Evolutionary conservation across 2,888 invertebrate genomes (phyloP), one percentile per base, ranked within the genome.

Genomic region (Unio delphinus): DNA sequence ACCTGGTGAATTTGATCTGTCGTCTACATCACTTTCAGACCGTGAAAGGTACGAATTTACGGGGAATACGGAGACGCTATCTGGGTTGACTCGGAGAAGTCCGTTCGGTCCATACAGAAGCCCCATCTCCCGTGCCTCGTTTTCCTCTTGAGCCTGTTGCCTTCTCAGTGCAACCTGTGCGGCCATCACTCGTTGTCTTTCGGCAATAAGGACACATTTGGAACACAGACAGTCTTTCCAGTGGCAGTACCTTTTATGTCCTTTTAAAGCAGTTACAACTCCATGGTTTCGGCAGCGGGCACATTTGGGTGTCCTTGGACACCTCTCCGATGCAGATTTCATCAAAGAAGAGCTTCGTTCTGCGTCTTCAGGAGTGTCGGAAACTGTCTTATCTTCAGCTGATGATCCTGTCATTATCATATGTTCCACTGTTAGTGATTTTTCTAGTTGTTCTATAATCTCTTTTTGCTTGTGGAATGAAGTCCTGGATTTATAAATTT

Each of bases 201-300:
- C 98, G 1, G 98, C 98, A 80, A 99, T 99, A 78, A 99, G 93
- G 26, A 97, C 98, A 92, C 98, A 99, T 92, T 99, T 99, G 69
- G 98, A 97, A 78, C 90, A 99, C 80, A 96, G 95, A 92, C 99
- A 99, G 92, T 99, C 98, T 75, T 89, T 92, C 98, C 97, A 99
- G 73, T 97, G 93, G 90, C 59, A 59, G 18, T 59, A 98, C 20
- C 98, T 93, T 91, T 92, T 91, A 76, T 87, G 86, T 80, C 91
- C 90, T 91, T 98, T 98, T 67, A 96, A 92, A 8, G 96, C 95
- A 56, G 97, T 96, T 72, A 98, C 97, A 79, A 97, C 96, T 82
- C 98, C 98, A 92, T 99, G 98, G 92, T 99, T 98, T 74, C 98
- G 92, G 90, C 98, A 99, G 67, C 98, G 93, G 72, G 98, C 98